Base-by-base conservation (phyloP, 2,113 vertebrate species). In the Galemys pyrenaicus region DNA sequence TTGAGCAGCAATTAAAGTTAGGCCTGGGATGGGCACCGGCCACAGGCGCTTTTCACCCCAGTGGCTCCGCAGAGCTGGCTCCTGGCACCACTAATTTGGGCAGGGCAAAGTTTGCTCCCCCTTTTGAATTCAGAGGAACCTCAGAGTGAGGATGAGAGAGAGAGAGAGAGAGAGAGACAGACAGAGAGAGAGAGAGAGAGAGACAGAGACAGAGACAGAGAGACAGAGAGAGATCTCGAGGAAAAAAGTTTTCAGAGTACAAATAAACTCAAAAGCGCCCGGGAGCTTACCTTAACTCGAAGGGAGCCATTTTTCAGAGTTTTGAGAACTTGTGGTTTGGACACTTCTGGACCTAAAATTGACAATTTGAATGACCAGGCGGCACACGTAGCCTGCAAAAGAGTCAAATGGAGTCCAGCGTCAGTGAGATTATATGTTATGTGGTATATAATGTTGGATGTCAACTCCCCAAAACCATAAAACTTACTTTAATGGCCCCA, bases 401-500 rank as follows among this genome's bases (percentile, higher is more conserved):
- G 99, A 99, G 98, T 99, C 99, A 99, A 99, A 99, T 99, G 98
- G 98, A 99, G 99, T 99, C 99, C 99, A 98, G 98, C 98, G 98
- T 99, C 99, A 99, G 98, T 99, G 98, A 98, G 99, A 99, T 99
- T 99, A 99, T 99, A 99, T 99, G 99, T 99, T 99, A 99, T 99
- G 99, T 99, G 99, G 99, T 99, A 99, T 99, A 99, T 99, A 99
- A 99, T 99, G 99, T 99, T 99, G 98, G 98, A 99, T 98, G 99
- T 99, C 99, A 99, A 99, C 99, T 99, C 99, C 99, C 99, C 99
- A 99, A 99, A 99, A 99, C 99, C 99, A 99, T 99, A 99, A 99
- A 99, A 99, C 99, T 99, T 99, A 99, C 99, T 99, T 99, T 99
- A 99, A 99, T 99, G 99, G 99, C 98, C 99, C 98, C 99, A 99